These are phyloP conservation scores for Eupithecia subumbrata DNA, from an alignment of 2,888 invertebrate species.

Conservation along the genomic window DNA sequence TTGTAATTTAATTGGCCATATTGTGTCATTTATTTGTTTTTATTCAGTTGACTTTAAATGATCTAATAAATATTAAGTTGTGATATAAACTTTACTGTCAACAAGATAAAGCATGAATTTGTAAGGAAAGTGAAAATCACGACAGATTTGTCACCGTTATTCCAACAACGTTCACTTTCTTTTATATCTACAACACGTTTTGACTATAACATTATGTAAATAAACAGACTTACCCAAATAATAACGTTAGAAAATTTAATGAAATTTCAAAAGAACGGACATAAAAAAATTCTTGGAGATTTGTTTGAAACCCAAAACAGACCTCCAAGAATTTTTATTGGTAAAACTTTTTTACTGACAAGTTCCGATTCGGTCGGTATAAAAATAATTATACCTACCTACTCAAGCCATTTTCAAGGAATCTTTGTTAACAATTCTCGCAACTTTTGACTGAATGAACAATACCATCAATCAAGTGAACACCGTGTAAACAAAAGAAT, in stretches of 20 bases:
- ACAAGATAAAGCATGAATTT: background rate
- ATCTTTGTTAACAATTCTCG: too few relatives aligned
- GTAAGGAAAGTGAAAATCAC: slow-evolving; percentile 53
- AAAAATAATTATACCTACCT: too few relatives aligned
- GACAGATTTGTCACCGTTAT: slow-evolving; percentile 55
- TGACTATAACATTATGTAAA: slow-evolving; percentile 31
- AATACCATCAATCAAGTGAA: background rate
- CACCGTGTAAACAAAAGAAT: background rate
- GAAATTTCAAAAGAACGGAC: background rate
- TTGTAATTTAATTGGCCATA: too few relatives aligned
- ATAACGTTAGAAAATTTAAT: background rate
- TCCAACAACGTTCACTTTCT: slow-evolving; percentile 49
- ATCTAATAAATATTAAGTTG: background rate
- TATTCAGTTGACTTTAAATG: background rate
- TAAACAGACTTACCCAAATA: background rate
- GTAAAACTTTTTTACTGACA: too few relatives aligned
- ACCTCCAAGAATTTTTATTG: background rate
- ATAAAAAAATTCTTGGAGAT: too few relatives aligned
- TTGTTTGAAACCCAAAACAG: background rate
- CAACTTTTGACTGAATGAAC: too few relatives aligned
- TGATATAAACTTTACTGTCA: too few relatives aligned
- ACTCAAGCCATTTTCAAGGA: too few relatives aligned
- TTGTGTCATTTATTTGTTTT: background rate
- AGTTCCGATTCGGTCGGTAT: too few relatives aligned
- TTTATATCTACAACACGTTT: slow-evolving; percentile 45